Conservation (phyloP, 2,113 vertebrate genomes). For the Meles meles region DNA sequence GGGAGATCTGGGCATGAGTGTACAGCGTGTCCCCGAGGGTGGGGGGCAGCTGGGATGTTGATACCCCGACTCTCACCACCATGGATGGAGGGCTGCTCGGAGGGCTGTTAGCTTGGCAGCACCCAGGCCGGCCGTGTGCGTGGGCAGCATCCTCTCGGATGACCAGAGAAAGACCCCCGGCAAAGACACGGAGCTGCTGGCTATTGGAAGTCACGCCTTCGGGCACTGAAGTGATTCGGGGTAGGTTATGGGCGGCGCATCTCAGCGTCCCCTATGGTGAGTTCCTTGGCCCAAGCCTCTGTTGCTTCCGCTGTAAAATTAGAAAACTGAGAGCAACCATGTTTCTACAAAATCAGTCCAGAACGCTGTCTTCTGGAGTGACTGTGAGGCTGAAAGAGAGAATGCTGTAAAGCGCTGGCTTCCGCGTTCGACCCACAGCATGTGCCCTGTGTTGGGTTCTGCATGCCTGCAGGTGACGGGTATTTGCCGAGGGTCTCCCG, state of each 20-base stretch:
- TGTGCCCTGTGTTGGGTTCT: fast-evolving
- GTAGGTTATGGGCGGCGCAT: not conserved
- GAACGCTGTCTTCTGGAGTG: not conserved
- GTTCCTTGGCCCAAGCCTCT: not conserved
- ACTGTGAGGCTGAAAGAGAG: not conserved
- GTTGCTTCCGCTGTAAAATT: not conserved
- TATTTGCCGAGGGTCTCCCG: not conserved
- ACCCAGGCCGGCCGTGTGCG: not conserved
- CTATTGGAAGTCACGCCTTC: not conserved
- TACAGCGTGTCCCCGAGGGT: fast-evolving
- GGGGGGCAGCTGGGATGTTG: not conserved
- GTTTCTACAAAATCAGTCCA: not conserved
- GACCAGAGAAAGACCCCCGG: not conserved
- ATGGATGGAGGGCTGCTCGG: not conserved
- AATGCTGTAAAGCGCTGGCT: fast-evolving
- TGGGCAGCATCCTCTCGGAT: not conserved
- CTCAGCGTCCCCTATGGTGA: not conserved
- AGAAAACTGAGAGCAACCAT: not conserved
- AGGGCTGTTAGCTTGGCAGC: no score
- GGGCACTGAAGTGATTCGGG: not conserved
- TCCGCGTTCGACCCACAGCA: fast-evolving
- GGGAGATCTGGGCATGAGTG: not conserved
- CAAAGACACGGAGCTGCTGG: not conserved
- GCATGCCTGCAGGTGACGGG: fast-evolving
- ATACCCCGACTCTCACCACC: not conserved